A percentile compares a stretch with the other conserved stretches of the same genome.
phyloP scores from a whole-genome alignment of 1,140 invertebrate genomes.

The Brachionus paranguensis region DNA sequence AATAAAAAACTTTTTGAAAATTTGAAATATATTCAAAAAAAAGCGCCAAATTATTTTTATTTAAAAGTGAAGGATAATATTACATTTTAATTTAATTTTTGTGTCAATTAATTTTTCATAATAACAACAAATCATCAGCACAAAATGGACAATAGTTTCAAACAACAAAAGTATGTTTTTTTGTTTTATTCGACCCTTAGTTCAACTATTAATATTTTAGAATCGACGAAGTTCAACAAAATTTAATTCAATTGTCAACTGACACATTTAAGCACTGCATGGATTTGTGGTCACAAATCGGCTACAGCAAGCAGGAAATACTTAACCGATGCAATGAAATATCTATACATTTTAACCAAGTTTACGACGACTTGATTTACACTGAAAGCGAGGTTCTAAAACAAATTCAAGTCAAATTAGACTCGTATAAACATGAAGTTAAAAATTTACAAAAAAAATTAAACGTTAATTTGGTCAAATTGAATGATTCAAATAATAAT shows the following conservation, averaged over 20 bases:
- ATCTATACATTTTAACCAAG: neutral
- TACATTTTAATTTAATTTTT: neutral
- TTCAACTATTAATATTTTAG: neutral
- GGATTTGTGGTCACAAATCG: neutral
- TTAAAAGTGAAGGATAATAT: neutral
- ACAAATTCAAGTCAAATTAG: neutral
- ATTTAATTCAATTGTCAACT: neutral
- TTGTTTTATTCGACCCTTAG: neutral
- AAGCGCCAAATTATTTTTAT: neutral
- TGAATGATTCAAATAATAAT: constrained; percentile 8
- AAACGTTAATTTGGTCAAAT: neutral
- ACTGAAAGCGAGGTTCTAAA: neutral
- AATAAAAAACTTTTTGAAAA: neutral
- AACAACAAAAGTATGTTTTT: neutral
- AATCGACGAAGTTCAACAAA: neutral
- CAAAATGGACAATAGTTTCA: neutral
- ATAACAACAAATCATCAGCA: neutral
- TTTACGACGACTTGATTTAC: neutral
- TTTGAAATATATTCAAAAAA: neutral
- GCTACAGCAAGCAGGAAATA: neutral
- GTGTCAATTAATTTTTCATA: neutral
- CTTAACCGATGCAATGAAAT: neutral
- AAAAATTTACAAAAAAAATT: constrained; percentile 4
- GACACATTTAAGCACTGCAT: neutral
- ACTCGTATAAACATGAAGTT: neutral